Percentiles rank a stretch among this genome's conserved stretches.
phyloP scores from a whole-genome alignment of 1,140 invertebrate genomes.

The Orius insidiosus region DNA sequence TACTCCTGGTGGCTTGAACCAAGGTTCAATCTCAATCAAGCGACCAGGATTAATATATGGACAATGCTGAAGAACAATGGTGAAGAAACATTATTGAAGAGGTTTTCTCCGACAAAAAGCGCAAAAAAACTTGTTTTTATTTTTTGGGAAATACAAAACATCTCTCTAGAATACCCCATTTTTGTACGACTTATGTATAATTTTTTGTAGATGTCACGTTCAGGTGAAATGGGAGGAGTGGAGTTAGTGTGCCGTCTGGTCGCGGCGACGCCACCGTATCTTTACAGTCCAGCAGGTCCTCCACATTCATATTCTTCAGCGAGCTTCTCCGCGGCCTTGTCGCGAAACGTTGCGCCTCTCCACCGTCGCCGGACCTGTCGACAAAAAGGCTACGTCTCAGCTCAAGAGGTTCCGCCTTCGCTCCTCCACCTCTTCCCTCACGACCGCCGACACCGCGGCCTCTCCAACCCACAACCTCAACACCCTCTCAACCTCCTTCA shows the following conservation, averaged over 20 bases:
- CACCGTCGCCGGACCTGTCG: neutral
- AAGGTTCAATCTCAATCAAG: no score
- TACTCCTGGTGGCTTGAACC: no score
- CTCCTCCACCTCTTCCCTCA: neutral
- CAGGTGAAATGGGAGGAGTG: conserved; percentile 33
- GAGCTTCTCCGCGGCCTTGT: conserved; percentile 39
- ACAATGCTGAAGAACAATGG: no score
- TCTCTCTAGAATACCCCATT: no score
- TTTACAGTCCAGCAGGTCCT: conserved; percentile 56
- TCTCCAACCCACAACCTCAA: neutral
- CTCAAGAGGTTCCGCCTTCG: conserved; percentile 3
- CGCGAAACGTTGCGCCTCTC: conserved; percentile 6
- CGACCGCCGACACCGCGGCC: no score
- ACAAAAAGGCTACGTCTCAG: conserved; percentile 2
- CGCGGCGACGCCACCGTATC: conserved; percentile 68
- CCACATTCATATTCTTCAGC: conserved; percentile 67
- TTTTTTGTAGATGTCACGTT: neutral
- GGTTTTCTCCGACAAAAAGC: no score
- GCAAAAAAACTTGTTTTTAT: no score
- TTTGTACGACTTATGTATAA: neutral
- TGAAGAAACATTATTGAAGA: no score
- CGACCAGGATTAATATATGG: no score
- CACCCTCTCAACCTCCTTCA: neutral
- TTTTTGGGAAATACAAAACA: no score
- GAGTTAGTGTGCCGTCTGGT: conserved; percentile 61